Base-by-base conservation (phyloP, 2,888 invertebrate genomes). In the Ennomos erosarius region DNA sequence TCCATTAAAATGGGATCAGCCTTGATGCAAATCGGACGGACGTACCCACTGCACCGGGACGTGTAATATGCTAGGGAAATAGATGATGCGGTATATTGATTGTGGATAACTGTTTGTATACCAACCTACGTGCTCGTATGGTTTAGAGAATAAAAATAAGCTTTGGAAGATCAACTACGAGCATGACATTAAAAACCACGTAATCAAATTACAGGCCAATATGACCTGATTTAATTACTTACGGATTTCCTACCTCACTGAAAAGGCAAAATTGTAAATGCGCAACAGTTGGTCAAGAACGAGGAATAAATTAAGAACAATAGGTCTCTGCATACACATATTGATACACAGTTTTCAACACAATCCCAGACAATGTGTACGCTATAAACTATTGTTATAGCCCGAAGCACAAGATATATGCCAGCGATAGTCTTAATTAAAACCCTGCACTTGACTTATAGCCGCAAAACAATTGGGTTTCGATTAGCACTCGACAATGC, bases 1-100 rank as follows among this genome's bases (percentile, higher is more conserved):
- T 92, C 91, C 90, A 92, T 92, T 92, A 92, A 92, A 92, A 91
- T 90, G 81, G 92, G 92, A 91, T 92, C 92, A 91, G 87, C 76
- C 77, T 78, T 84, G 88, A 91, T 91, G 91, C 90, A 92, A 89
- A 92, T 91, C 87, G 87, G 82, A 78, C 80, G 90, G 89, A 87
- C 87, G 65, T 69, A 64, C 62, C 48, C 66, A 71, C 74, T 78
- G 77, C 77, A 73, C 65, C 73, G 71, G 70, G 77, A 79, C 79
- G 75, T 68, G 70, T 60, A 73, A 77, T 70, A 74, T 64, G 64
- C 68, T 70, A 68, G 48, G 72, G 67, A 74, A 73, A 79, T 75
- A 73, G 73, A 78, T 75, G 60, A 69, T 64, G 55, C 47, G 63
- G 51, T 59, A 43, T 62, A 67, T 67, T 67, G 68, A 68, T 67